A percentile compares a stretch with the other conserved stretches of the same genome.
phyloP scores from a whole-genome alignment of 2,888 invertebrate genomes.

The Thereva nobilitata region DNA sequence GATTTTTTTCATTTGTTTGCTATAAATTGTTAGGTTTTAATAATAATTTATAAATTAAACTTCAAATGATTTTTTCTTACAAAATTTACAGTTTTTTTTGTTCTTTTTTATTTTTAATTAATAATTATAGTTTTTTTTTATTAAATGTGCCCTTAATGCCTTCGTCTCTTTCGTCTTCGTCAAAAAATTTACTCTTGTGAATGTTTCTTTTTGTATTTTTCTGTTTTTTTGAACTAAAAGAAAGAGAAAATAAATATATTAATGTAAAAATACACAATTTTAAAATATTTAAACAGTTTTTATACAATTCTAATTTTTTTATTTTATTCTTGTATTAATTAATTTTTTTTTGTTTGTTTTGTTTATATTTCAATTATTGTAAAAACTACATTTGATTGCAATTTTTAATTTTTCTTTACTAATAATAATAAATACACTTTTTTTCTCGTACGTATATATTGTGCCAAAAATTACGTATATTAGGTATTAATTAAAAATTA shows the following conservation, averaged over 20 bases:
- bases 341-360: conserved; percentile 23
- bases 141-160: not conserved
- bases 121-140: not conserved
- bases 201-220: too few species aligned
- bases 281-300: conserved; percentile 4
- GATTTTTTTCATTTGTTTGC: conserved; percentile 32
- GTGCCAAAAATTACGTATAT: conserved; percentile 31
- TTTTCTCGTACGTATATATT: conserved; percentile 5
- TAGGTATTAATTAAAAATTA: conserved; percentile 17
- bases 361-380: conserved; percentile 17
- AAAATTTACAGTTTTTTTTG: conserved; percentile 40
- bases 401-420: conserved; percentile 8
- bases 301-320: conserved; percentile 12
- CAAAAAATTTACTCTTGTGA: too few species aligned
- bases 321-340: not conserved
- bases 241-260: too few species aligned
- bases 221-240: too few species aligned
- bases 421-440: conserved; percentile 20
- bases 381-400: conserved; percentile 21
- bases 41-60: conserved; percentile 31
- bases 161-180: not conserved
- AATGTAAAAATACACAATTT: not conserved
- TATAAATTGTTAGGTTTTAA: conserved; percentile 33
- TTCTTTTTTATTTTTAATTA: conserved; percentile 36
- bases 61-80: conserved; percentile 37